Evolutionary conservation across 1,140 invertebrate species (phyloP), one percentile per base, ranked within the genome.

Genomic region (Rhyacophila brunnea): DNA sequence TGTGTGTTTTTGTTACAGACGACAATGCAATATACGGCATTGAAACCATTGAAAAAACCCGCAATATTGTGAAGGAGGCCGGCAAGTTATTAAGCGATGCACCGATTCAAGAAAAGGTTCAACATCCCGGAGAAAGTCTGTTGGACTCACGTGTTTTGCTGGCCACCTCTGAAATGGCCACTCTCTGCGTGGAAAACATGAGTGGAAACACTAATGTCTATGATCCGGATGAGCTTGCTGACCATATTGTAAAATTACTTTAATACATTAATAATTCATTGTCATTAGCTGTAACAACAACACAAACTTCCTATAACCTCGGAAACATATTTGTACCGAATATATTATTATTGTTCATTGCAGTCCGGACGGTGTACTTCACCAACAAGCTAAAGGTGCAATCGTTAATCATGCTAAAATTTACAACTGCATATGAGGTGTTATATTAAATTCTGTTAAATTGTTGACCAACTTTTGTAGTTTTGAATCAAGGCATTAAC

Each of bases 91-190:
- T 76, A 14, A 60, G 59, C 9, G 68, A 77, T 53, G 70, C 70
- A 9, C 62, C 67, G 13, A 65, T 77, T 9, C 67, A 74, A 15
- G 72, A 79, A 13, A 63, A 70, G 34, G 70, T 74, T 2, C 68
- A 69, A 38, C 68, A 78, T 65, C 70, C 75, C 0, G 75, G 78
- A 51, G 80, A 81, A 67, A 72, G 71, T 14, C 70, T 78, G 44
- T 63, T 81, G 19, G 78, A 81, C 54, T 77, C 75, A 0, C 65
- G 70, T 15, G 73, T 81, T 19, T 61, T 81, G 1, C 70, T 73
- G 6, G 71, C 73, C 0, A 71, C 78, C 14, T 78, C 77, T 57
- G 67, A 72, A 36, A 59, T 80, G 14, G 68, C 78, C 4, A 69
- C 74, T 18, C 71, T 73, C 10, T 79, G 75, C 59, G 70, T 79